These are phyloP conservation scores for Tribolium castaneum DNA, from an alignment of 1,140 invertebrate species.

Conservation along the genomic window DNA sequence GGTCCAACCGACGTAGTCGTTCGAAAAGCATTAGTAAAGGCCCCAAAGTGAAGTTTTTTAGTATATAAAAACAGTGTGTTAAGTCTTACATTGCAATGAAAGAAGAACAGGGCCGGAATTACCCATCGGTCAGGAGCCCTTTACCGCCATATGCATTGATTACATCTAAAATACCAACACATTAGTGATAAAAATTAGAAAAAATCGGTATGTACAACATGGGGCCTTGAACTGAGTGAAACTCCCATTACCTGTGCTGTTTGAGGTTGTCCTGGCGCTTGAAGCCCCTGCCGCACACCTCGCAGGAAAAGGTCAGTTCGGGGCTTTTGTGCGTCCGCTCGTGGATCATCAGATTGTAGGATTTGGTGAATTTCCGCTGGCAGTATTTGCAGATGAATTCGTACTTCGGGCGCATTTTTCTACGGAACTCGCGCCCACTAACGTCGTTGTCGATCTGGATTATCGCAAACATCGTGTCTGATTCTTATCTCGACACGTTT, in stretches of 20 bases:
- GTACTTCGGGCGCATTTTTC: conserved; percentile 94
- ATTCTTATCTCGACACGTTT: conserved; percentile 52
- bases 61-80: conserved; percentile 47
- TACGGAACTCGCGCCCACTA: conserved; percentile 89
- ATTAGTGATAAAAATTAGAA: conserved; percentile 44
- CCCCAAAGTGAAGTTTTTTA: conserved; percentile 45
- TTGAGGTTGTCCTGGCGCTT: conserved; percentile 96
- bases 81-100: conserved; percentile 61
- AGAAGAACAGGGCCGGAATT: conserved; percentile 57
- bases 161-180: conserved; percentile 77
- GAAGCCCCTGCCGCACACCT: conserved; percentile 98
- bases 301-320: conserved; percentile 97
- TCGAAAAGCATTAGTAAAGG: conserved; percentile 50
- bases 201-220: background rate
- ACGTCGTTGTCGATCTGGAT: conserved; percentile 92
- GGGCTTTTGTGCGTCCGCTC: conserved; percentile 97
- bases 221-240: background rate
- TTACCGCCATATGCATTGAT: conserved; percentile 83
- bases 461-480: conserved; percentile 81
- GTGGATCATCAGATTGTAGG: conserved; percentile 99
- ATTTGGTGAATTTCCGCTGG: conserved; percentile 98
- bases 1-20: conserved; percentile 16
- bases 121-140: conserved; percentile 62
- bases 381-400: conserved; percentile 99
- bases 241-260: conserved; percentile 84